phyloP scores from a whole-genome alignment of 1,140 invertebrate species.

The Bombus huntii region DNA sequence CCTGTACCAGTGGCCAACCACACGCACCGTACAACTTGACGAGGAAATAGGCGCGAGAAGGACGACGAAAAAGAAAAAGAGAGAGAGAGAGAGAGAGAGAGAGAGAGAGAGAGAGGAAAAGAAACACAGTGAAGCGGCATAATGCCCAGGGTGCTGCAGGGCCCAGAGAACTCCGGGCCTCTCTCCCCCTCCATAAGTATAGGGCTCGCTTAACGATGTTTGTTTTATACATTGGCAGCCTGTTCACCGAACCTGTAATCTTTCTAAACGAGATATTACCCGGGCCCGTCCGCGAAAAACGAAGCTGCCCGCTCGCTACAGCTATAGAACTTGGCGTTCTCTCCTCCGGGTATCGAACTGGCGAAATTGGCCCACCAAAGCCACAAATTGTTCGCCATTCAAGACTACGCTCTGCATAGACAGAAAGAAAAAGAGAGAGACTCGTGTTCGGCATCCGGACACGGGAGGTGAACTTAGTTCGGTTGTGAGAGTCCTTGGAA shows the following conservation, averaged over 20 bases:
- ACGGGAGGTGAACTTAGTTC: background rate
- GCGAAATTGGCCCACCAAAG: constrained; percentile 59
- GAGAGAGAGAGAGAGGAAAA: background rate
- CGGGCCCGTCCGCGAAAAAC: constrained; percentile 53
- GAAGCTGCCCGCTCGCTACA: background rate
- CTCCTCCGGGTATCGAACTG: background rate
- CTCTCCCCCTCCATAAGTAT: constrained; percentile 78
- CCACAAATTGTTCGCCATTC: constrained; percentile 63
- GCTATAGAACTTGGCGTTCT: constrained; percentile 6
- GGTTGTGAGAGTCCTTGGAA: background rate
- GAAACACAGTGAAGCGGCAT: constrained; percentile 7
- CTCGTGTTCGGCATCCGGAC: background rate
- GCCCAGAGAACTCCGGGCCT: background rate
- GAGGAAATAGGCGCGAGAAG: background rate
- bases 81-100: background rate
- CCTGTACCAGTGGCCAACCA: constrained; percentile 36
- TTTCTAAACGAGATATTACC: constrained; percentile 84
- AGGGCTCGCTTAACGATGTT: constrained; percentile 83
- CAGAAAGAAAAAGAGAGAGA: background rate
- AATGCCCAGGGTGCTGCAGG: constrained; percentile 42
- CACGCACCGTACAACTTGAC: constrained; percentile 18
- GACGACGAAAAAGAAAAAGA: background rate
- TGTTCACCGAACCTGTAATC: constrained; percentile 83
- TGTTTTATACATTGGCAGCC: constrained; percentile 84
- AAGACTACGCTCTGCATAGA: background rate